Percentiles rank a stretch among this genome's conserved stretches.
phyloP scores from a whole-genome alignment of 2,797 vertebrate genomes.

The Catostomus latipinnis region DNA sequence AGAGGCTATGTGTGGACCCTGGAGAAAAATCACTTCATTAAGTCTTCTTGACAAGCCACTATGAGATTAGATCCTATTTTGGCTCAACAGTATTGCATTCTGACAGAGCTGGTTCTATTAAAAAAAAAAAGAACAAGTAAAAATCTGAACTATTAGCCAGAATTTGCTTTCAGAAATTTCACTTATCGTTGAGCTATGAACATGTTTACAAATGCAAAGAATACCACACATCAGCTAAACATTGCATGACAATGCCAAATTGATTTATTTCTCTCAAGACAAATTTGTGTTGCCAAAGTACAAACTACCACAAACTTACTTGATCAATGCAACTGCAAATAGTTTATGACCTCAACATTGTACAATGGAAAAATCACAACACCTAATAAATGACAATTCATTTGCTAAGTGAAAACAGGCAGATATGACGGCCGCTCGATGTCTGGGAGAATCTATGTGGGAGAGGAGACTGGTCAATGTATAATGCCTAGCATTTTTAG shows the following conservation, averaged over 20 bases:
- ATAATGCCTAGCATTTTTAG: constrained; percentile 21
- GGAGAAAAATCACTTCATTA: constrained; percentile 19
- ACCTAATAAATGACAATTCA: constrained; percentile 11
- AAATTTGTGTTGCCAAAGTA: not conserved
- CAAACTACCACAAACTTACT: not conserved
- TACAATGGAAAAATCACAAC: not conserved
- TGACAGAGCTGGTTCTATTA: no score
- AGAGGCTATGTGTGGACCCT: constrained; percentile 99
- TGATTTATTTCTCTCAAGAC: not conserved
- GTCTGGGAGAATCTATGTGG: constrained; percentile 26
- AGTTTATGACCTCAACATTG: not conserved
- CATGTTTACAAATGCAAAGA: not conserved
- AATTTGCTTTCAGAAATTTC: no score
- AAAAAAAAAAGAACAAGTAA: no score
- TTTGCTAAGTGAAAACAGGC: constrained; percentile 26
- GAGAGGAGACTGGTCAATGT: constrained; percentile 4
- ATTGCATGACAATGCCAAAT: not conserved
- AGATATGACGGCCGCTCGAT: not conserved
- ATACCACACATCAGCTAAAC: not conserved
- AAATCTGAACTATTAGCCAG: no score
- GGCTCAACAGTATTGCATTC: no score
- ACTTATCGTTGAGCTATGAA: no score
- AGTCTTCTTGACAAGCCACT: not conserved
- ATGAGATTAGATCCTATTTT: not conserved
- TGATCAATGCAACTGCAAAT: constrained; percentile 3